Percentiles rank a stretch among this genome's conserved stretches.
Conservation (phyloP, 2,113 vertebrate species). For the Ceratotherium simum region DNA sequence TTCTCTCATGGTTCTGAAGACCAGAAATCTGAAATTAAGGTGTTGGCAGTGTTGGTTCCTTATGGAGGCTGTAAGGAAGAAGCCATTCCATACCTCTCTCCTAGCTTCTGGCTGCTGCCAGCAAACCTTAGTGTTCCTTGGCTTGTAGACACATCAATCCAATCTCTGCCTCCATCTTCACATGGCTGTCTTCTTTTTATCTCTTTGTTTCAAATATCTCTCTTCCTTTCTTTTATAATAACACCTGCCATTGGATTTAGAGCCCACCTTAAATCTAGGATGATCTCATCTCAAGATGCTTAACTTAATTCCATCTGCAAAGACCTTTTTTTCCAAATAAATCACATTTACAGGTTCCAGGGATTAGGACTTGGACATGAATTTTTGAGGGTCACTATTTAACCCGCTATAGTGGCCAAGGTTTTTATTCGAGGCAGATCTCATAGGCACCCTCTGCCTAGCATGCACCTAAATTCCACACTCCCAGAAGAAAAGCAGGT, state of each 20-base stretch:
- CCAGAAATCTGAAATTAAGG: neutral
- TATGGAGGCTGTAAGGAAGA: neutral
- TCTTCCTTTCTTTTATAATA: neutral
- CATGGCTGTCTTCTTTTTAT: neutral
- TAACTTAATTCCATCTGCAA: neutral
- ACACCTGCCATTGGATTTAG: neutral
- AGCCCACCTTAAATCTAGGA: neutral
- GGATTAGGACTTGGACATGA: neutral
- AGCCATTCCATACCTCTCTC: neutral
- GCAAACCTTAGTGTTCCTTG: neutral
- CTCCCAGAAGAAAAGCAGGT: neutral
- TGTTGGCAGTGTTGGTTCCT: neutral
- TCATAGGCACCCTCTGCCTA: neutral
- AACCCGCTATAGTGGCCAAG: neutral
- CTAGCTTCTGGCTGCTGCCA: neutral
- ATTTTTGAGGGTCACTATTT: neutral
- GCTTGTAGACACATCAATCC: neutral
- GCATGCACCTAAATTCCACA: neutral
- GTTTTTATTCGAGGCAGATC: neutral
- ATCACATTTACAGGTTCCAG: neutral
- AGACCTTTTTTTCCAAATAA: conserved; percentile 9
- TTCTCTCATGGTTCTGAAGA: neutral
- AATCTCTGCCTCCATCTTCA: neutral
- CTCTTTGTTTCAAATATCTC: neutral
- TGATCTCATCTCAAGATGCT: neutral